Evolutionary conservation across 2,113 vertebrate genomes (phyloP).

Genomic region (Heterotilapia buettikoferi): DNA sequence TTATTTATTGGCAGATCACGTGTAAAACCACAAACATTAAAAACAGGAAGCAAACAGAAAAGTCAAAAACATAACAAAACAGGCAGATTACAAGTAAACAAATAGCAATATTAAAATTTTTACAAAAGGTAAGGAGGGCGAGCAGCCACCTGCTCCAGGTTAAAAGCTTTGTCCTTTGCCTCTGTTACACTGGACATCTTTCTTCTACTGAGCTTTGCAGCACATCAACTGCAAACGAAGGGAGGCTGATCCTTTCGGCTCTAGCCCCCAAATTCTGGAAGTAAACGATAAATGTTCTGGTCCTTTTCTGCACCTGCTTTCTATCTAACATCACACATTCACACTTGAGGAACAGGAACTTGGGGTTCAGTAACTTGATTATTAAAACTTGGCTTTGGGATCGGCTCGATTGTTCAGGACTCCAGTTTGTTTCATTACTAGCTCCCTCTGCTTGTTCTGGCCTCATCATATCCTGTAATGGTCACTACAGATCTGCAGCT

Average conservation of each 20-base stretch:
- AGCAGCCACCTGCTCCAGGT: rapidly evolving
- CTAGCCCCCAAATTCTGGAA: neutral
- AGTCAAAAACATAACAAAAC: neutral
- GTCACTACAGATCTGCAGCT: neutral
- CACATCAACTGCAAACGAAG: rapidly evolving
- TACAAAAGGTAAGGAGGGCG: neutral
- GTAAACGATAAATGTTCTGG: neutral
- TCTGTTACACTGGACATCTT: neutral
- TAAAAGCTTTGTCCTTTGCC: neutral
- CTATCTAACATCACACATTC: neutral
- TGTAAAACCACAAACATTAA: no score
- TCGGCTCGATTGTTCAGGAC: neutral
- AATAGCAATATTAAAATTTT: neutral
- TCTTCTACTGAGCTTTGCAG: neutral
- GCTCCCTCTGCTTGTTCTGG: neutral
- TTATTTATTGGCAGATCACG: rapidly evolving
- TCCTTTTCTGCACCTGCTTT: rapidly evolving
- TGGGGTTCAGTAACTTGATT: rapidly evolving
- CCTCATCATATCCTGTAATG: neutral
- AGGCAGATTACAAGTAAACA: neutral
- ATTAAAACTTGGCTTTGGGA: neutral
- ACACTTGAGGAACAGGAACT: neutral
- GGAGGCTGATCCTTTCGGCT: rapidly evolving
- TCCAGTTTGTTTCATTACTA: neutral
- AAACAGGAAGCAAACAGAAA: neutral